Evolutionary conservation across 2,888 invertebrate genomes (phyloP), one percentile per base, ranked within the genome.

Genomic region (Phyllotreta striolata): DNA sequence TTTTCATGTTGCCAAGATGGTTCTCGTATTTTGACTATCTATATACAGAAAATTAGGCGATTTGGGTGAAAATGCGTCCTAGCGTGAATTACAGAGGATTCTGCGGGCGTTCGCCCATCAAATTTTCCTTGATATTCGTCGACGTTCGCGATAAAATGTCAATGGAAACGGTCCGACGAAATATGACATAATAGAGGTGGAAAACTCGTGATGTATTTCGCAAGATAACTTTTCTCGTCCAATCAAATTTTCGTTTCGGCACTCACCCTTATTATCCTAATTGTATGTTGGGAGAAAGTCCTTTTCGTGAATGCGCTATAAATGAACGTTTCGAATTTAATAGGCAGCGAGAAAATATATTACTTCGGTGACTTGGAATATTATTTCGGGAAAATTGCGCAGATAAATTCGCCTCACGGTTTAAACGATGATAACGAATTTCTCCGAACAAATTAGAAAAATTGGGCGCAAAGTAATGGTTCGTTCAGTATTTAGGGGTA

Each of bases 201-300:
- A 60, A 60, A 60, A 60, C 54, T 60, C 60, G 52, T 60, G 60
- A 60, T 60, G 52, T 60, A 60, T 52, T 60, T 60, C 44, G 39
- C 60, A 44, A 52, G 52, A 60, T 52, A 60, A 60, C 60, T 60
- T 60, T 60, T 52, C 60, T 60, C 60, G 52, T 24, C 52, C 60
- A 60, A 60, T 60, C 52, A 60, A 60, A 60, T 60, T 60, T 60
- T 60, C 52, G 14, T 10, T 44, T 52, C 52, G 44, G 44, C 60
- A 60, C 52, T 60, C 52, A 52, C 37, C 60, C 60, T 60, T 60
- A 60, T 60, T 60, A 60, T 60, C 60, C 52, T 60, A 60, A 60
- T 60, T 12, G 44, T 60, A 52, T 44, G 60, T 60, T 43, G 35
- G 52, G 12, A 60, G 37, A 44, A 49, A 44, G 24, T 12, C 10